Base-by-base conservation (phyloP, 2,888 invertebrate species). In the Dasypolia templi region DNA sequence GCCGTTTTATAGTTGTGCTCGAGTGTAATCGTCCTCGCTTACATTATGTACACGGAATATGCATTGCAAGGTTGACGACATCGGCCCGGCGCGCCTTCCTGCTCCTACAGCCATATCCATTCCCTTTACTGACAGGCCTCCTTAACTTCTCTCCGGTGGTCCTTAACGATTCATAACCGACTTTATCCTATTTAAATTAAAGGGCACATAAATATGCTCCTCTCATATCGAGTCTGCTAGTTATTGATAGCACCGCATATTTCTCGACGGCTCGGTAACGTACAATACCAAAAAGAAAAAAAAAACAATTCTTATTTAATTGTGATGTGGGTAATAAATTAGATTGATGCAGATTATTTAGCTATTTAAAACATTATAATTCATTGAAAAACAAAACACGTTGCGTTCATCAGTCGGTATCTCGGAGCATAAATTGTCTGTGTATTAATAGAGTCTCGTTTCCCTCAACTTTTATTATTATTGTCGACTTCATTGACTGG, bases 401-500 rank as follows among this genome's bases (percentile, higher is more conserved):
- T 72, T 74, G 75, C 78, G 87, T 86, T 75, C 82, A 75, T 84
- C 87, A 78, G 87, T 87, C 79, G 71, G 86, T 84, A 85, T 84
- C 83, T 80, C 82, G 77, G 79, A 87, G 86, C 74, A 89, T 89
- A 89, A 92, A 91, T 89, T 88, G 87, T 90, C 73, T 84, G 87
- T 82, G 86, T 90, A 92, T 92, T 91, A 92, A 91, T 91, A 91
- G 91, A 90, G 90, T 90, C 90, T 92, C 86, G 92, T 93, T 93
- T 93, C 91, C 92, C 91, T 93, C 90, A 93, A 91, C 90, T 92
- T 92, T 93, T 94, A 93, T 94, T 93, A 94, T 94, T 94, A 92
- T 94, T 92, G 92, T 92, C 91, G 92, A 92, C 93, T 94, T 92
- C 94, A 94, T 95, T 95, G 95, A 94, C 92, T 91, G 93, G 89